Conservation (phyloP, 2,888 invertebrate species). For the Trypoxylon attenuatum region DNA sequence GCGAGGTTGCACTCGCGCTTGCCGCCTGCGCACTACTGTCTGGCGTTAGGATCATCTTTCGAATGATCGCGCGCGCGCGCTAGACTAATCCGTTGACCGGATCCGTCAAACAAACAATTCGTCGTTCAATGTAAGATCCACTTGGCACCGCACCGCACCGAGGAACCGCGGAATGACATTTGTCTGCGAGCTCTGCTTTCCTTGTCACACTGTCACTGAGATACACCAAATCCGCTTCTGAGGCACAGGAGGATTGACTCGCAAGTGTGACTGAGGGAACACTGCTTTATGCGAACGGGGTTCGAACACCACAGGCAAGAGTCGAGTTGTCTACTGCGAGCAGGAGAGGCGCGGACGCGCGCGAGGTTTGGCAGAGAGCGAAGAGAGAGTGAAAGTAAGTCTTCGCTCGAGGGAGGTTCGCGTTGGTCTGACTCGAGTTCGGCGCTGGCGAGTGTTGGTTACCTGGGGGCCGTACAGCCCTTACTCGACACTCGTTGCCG, state of each 20-base stretch:
- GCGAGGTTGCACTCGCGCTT: constrained; percentile 70
- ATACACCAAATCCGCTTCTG: no score
- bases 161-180: constrained; percentile 30
- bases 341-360: no score
- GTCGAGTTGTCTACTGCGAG: no score
- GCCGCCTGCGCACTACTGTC: constrained; percentile 80
- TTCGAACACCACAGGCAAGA: neutral
- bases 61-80: neutral
- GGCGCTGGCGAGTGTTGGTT: constrained; percentile 68
- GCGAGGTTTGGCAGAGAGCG: constrained; percentile 2
- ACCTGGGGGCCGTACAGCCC: constrained; percentile 71
- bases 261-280: neutral
- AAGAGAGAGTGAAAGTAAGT: constrained; percentile 74
- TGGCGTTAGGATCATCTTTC: constrained; percentile 80
- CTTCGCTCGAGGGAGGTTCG: constrained; percentile 74
- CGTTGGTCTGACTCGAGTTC: constrained; percentile 73
- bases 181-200: constrained; percentile 19
- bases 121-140: constrained; percentile 33
- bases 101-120: no score
- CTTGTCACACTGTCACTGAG: no score
- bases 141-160: constrained; percentile 57
- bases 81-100: neutral
- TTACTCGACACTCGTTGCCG: constrained; percentile 54
- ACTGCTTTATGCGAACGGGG: neutral
- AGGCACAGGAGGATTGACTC: no score